These are phyloP conservation scores for Prunella fulvescens DNA, from an alignment of 2,113 vertebrate genomes.

Conservation along the genomic window DNA sequence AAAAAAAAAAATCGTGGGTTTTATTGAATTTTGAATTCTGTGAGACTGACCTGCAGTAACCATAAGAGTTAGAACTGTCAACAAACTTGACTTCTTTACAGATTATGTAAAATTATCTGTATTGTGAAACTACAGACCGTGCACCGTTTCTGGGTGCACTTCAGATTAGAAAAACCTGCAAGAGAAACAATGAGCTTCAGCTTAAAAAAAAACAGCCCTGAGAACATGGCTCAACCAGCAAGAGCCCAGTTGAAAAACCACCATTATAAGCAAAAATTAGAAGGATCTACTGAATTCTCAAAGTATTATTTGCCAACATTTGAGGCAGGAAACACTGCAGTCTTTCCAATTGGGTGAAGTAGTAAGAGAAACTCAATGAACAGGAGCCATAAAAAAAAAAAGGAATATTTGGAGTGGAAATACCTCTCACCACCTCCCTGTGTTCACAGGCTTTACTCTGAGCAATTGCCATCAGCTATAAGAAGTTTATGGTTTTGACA, in stretches of 20 bases:
- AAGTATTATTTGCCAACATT: conserved; percentile 59
- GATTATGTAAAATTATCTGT: conserved; percentile 52
- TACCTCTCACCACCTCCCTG: background rate
- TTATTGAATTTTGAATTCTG: conserved; percentile 32
- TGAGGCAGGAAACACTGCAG: conserved; percentile 74
- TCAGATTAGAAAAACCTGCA: conserved; percentile 65
- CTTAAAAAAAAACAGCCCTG: conserved; percentile 77
- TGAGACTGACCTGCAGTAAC: conserved; percentile 62
- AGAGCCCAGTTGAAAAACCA: conserved; percentile 70
- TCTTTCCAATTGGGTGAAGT: conserved; percentile 57
- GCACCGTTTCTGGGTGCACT: conserved; percentile 24
- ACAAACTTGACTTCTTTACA: conserved; percentile 52
- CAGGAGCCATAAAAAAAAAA: background rate
- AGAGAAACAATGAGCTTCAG: conserved; percentile 70
- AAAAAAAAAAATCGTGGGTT: background rate
- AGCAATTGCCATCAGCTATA: conserved; percentile 27
- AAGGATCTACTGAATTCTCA: conserved; percentile 63
- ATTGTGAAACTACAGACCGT: conserved; percentile 25
- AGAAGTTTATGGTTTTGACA: conserved; percentile 16
- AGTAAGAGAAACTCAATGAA: conserved; percentile 27
- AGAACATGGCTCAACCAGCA: conserved; percentile 78
- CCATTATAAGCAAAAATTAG: conserved; percentile 64
- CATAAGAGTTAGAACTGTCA: conserved; percentile 41
- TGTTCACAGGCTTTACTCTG: conserved; percentile 52
- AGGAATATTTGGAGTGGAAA: conserved; percentile 41